Percentiles rank a stretch among this genome's conserved stretches.
Conservation (phyloP, 1,140 invertebrate species). For the Zaprionus ornatus region DNA sequence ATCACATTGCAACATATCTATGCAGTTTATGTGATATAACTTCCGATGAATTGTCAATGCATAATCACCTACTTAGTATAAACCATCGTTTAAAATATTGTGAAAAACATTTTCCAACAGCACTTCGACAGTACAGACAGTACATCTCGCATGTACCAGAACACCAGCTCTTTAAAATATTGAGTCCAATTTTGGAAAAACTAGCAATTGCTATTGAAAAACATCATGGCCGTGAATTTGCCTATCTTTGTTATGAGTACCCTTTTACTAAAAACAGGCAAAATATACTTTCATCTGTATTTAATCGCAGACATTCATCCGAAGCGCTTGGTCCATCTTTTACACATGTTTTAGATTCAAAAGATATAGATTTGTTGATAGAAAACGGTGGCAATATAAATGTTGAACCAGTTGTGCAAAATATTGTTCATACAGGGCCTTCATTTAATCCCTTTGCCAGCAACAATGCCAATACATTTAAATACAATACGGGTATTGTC, state of each 20-base stretch:
- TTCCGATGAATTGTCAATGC: slow-evolving; percentile 58
- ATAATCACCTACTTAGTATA: slow-evolving; percentile 68
- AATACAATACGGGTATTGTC: background rate
- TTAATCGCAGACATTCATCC: slow-evolving; percentile 64
- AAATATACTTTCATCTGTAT: slow-evolving; percentile 53
- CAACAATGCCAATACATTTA: background rate
- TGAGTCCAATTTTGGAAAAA: slow-evolving; percentile 60
- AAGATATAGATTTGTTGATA: slow-evolving; percentile 60
- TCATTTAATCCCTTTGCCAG: background rate
- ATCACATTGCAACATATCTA: slow-evolving; percentile 39
- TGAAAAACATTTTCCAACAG: slow-evolving; percentile 77
- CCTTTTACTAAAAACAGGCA: slow-evolving; percentile 56
- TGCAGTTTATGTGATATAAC: slow-evolving; percentile 69
- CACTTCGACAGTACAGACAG: slow-evolving; percentile 63
- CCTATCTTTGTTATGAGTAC: slow-evolving; percentile 64
- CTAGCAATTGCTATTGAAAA: slow-evolving; percentile 69
- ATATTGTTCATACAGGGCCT: background rate
- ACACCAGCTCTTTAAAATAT: slow-evolving; percentile 57
- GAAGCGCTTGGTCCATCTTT: slow-evolving; percentile 68
- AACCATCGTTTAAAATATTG: slow-evolving; percentile 74
- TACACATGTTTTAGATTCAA: slow-evolving; percentile 67
- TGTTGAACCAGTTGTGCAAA: background rate
- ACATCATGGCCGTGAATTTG: slow-evolving; percentile 66
- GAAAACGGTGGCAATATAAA: slow-evolving; percentile 30
- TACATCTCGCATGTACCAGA: slow-evolving; percentile 53